A percentile compares a stretch with the other conserved stretches of the same genome.
Evolutionary conservation across 37 sponge, comb jelly and placozoan species (phyloP).

Genomic region (Axinella damicornis): DNA sequence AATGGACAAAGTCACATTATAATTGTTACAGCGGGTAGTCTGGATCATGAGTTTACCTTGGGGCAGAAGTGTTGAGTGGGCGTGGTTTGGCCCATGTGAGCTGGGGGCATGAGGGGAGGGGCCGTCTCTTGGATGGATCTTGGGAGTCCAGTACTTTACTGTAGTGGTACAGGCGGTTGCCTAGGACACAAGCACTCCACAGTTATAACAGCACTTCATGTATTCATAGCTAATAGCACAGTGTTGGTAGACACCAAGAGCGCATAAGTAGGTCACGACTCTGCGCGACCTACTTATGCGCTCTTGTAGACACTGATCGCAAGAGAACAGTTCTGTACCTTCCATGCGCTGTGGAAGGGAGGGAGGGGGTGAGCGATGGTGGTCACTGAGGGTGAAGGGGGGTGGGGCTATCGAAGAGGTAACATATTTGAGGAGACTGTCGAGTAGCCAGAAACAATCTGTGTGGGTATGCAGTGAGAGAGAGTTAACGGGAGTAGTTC

Average conservation of each 20-base stretch:
- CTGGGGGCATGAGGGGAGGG: conserved; percentile 78
- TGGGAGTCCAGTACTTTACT: conserved; percentile 65
- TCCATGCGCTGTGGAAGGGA: conserved; percentile 63
- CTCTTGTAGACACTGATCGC: too few species aligned
- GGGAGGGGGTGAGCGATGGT: conserved; percentile 20
- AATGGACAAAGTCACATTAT: neutral
- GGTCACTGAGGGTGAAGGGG: conserved; percentile 27
- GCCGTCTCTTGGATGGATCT: conserved; percentile 17
- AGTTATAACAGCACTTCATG: too few species aligned
- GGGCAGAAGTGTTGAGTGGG: conserved; percentile 69
- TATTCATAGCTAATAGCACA: too few species aligned
- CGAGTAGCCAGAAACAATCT: conserved; percentile 90
- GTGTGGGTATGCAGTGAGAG: neutral
- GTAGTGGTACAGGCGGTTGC: conserved; percentile 78
- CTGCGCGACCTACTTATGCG: too few species aligned
- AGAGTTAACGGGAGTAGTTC: neutral
- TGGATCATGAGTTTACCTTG: neutral
- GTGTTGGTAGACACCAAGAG: too few species aligned
- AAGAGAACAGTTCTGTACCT: too few species aligned
- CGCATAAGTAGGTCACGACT: too few species aligned
- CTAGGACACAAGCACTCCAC: too few species aligned
- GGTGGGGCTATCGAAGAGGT: conserved; percentile 16
- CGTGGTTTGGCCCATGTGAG: conserved; percentile 72
- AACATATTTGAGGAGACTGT: conserved; percentile 61
- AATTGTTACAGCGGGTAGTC: too few species aligned